Percentiles rank a stretch among this genome's conserved stretches.
These are phyloP conservation scores for Lasioglossum zephyrum DNA, from an alignment of 2,888 invertebrate genomes.

Conservation along the genomic window DNA sequence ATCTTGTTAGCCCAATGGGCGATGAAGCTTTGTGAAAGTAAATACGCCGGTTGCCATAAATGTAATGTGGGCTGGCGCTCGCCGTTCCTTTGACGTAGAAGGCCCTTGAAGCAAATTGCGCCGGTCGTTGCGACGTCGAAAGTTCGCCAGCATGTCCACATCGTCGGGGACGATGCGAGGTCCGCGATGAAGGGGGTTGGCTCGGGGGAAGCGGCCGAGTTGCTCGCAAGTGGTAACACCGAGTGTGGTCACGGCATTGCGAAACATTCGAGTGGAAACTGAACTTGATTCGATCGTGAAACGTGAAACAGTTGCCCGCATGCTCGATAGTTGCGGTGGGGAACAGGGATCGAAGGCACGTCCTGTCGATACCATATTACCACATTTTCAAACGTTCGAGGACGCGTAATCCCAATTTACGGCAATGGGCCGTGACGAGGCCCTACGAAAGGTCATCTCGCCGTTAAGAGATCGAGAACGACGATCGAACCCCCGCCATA, in stretches of 20 bases:
- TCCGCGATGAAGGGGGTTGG: neutral
- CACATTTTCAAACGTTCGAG: conserved; percentile 43
- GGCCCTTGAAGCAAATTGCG: conserved; percentile 63
- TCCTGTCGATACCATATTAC: conserved; percentile 61
- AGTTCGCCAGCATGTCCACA: conserved; percentile 62
- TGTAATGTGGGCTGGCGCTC: conserved; percentile 38
- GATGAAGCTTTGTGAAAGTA: conserved; percentile 43
- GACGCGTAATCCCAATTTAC: conserved; percentile 49
- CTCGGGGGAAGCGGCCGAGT: neutral
- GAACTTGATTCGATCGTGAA: conserved; percentile 68
- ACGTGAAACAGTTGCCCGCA: conserved; percentile 66
- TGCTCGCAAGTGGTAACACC: conserved; percentile 62
- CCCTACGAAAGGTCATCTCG: conserved; percentile 16
- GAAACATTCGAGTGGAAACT: conserved; percentile 68
- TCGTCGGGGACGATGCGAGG: conserved; percentile 11
- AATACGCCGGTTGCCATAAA: conserved; percentile 49
- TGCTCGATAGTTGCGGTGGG: conserved; percentile 52
- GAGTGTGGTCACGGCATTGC: conserved; percentile 70
- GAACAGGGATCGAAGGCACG: conserved; percentile 51
- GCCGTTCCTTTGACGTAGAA: conserved; percentile 63
- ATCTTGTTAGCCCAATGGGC: conserved; percentile 25
- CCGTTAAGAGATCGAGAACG: conserved; percentile 6
- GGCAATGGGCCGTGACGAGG: neutral
- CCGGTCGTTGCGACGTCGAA: conserved; percentile 59
- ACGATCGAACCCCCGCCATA: neutral